These are phyloP conservation scores for Aphelenchoides besseyi DNA, from an alignment of 1,140 invertebrate genomes.

Conservation along the genomic window DNA sequence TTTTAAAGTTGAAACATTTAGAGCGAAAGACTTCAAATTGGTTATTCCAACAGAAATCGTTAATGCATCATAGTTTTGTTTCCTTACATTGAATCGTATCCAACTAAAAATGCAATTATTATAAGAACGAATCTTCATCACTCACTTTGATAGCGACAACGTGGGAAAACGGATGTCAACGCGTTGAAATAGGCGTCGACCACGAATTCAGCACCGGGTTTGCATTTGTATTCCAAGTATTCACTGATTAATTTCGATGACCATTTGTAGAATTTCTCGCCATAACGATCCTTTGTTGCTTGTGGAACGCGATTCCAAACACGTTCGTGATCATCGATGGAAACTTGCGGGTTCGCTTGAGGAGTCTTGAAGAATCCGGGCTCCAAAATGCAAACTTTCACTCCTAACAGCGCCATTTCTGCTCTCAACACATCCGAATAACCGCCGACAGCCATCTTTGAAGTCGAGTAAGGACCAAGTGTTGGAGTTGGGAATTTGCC, in stretches of 20 bases:
- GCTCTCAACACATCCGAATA: conserved; percentile 22
- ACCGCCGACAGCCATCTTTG: conserved; percentile 24
- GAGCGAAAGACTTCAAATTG: too few species aligned
- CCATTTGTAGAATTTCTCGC: conserved; percentile 25
- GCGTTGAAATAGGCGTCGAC: conserved; percentile 29
- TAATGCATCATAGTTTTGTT: too few species aligned
- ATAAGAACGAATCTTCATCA: neutral
- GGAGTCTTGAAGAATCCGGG: conserved; percentile 26
- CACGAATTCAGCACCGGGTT: conserved; percentile 18
- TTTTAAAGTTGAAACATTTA: too few species aligned
- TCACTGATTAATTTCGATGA: conserved; percentile 24
- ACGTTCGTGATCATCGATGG: conserved; percentile 9
- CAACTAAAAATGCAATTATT: neutral
- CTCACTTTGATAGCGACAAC: conserved; percentile 23
- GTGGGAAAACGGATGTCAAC: conserved; percentile 23
- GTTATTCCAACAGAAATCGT: too few species aligned
- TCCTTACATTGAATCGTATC: too few species aligned
- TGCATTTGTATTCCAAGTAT: conserved; percentile 27
- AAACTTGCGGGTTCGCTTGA: conserved; percentile 26
- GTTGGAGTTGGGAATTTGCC: conserved; percentile 23
- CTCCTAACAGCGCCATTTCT: conserved; percentile 9
- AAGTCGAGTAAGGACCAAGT: conserved; percentile 22
- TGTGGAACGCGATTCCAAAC: conserved; percentile 27
- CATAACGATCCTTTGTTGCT: conserved; percentile 26
- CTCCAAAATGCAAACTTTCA: conserved; percentile 15